Percentiles rank a stretch among this genome's conserved stretches.
These are phyloP conservation scores for Holothuria leucospilota DNA, from an alignment of 53 echinoderm and acorn worm species.

Conservation along the genomic window DNA sequence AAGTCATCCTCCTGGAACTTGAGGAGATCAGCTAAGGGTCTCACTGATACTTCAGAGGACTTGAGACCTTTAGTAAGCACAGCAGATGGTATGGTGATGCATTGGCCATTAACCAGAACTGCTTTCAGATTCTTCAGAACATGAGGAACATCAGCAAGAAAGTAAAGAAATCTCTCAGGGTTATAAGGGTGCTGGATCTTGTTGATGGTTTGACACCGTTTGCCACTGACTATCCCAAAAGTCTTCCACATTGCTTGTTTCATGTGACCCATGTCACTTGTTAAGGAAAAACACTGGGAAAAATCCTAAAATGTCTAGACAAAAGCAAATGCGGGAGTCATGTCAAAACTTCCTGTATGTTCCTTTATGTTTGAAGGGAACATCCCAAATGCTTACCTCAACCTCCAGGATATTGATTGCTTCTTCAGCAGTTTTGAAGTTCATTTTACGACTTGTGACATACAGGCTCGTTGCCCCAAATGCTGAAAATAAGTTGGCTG, in stretches of 20 bases:
- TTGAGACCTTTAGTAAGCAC: neutral
- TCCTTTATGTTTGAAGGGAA: too few species aligned
- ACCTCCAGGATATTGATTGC: too few species aligned
- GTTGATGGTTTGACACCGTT: constrained; percentile 40
- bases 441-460: too few species aligned
- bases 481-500: too few species aligned
- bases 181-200: constrained; percentile 63
- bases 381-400: too few species aligned
- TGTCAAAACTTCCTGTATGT: too few species aligned
- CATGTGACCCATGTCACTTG: constrained; percentile 80
- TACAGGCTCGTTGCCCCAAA: too few species aligned
- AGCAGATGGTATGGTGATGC: constrained; percentile 23
- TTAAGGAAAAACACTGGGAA: constrained; percentile 53
- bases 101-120: constrained; percentile 60
- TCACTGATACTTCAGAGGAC: constrained; percentile 11
- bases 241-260: constrained; percentile 70
- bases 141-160: too few species aligned
- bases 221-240: constrained; percentile 59
- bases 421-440: too few species aligned
- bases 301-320: too few species aligned
- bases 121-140: constrained; percentile 70
- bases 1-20: constrained; percentile 51
- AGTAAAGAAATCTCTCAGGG: constrained; percentile 35
- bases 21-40: constrained; percentile 57
- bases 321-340: too few species aligned